These are phyloP conservation scores for Apamea epomidion DNA, from an alignment of 2,888 invertebrate genomes.

Conservation along the genomic window DNA sequence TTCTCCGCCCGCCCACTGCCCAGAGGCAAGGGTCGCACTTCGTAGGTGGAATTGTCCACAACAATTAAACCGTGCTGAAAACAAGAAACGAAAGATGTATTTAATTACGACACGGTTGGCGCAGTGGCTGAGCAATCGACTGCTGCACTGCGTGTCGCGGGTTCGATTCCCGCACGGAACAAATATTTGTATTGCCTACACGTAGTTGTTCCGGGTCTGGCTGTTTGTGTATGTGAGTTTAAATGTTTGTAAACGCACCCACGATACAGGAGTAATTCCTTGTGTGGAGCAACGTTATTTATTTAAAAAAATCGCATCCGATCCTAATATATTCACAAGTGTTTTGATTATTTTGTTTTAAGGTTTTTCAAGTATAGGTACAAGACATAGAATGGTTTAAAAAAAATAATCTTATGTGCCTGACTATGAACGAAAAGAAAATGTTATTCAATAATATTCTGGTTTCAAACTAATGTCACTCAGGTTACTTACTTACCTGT, in stretches of 20 bases:
- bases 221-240: too few species aligned
- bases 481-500: not conserved
- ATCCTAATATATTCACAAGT: too few species aligned
- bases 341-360: not conserved
- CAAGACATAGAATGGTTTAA: not conserved
- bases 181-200: too few species aligned
- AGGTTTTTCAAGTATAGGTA: not conserved
- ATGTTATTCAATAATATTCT: not conserved
- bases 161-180: too few species aligned
- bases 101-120: not conserved
- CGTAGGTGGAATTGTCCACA: slow-evolving; percentile 92
- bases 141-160: too few species aligned
- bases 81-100: slow-evolving; percentile 15
- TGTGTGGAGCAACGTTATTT: too few species aligned
- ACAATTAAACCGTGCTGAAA: slow-evolving; percentile 93
- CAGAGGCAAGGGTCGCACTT: slow-evolving; percentile 92
- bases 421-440: not conserved
- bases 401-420: not conserved
- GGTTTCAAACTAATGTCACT: not conserved
- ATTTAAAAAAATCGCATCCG: not conserved
- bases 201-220: too few species aligned
- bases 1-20: slow-evolving; percentile 82
- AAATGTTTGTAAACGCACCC: too few species aligned
- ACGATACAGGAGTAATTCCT: too few species aligned
- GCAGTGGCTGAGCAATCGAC: too few species aligned